phyloP scores from a whole-genome alignment of 2,888 invertebrate species.

The Drosophila borborema region DNA sequence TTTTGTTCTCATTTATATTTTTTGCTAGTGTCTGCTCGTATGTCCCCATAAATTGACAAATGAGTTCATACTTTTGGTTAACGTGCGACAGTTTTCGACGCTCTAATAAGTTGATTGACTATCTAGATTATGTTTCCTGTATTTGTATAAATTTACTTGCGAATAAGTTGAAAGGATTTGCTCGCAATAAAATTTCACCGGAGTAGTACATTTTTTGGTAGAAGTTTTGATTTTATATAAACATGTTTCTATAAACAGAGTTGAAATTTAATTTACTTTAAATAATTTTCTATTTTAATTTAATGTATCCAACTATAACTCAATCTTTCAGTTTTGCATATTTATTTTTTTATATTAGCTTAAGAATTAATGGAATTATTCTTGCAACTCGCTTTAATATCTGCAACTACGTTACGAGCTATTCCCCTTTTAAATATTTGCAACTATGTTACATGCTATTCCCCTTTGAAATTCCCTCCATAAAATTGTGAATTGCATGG shows the following conservation, averaged over 20 bases:
- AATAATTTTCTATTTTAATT: background rate
- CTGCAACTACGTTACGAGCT: background rate
- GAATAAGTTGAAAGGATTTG: slow-evolving; percentile 42
- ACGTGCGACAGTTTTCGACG: slow-evolving; percentile 13
- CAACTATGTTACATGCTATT: background rate
- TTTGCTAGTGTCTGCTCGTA: slow-evolving; percentile 38
- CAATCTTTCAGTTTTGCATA: background rate
- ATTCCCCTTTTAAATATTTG: slow-evolving; percentile 17
- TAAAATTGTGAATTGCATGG: slow-evolving; percentile 13
- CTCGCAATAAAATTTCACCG: background rate
- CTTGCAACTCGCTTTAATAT: background rate
- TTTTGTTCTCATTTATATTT: slow-evolving; percentile 9
- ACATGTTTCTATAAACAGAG: background rate
- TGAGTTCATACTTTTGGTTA: slow-evolving; percentile 39
- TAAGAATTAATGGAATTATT: background rate
- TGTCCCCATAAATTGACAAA: slow-evolving; percentile 54
- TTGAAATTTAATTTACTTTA: background rate
- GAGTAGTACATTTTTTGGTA: too few relatives aligned
- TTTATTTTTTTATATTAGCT: background rate
- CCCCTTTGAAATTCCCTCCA: slow-evolving; percentile 28
- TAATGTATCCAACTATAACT: background rate
- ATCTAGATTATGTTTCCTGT: slow-evolving; percentile 7
- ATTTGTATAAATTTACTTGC: slow-evolving; percentile 6
- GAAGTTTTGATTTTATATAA: too few relatives aligned
- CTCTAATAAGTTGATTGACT: slow-evolving; percentile 31